phyloP scores from a whole-genome alignment of 1,140 invertebrate genomes.

The Calephelis nemesis region DNA sequence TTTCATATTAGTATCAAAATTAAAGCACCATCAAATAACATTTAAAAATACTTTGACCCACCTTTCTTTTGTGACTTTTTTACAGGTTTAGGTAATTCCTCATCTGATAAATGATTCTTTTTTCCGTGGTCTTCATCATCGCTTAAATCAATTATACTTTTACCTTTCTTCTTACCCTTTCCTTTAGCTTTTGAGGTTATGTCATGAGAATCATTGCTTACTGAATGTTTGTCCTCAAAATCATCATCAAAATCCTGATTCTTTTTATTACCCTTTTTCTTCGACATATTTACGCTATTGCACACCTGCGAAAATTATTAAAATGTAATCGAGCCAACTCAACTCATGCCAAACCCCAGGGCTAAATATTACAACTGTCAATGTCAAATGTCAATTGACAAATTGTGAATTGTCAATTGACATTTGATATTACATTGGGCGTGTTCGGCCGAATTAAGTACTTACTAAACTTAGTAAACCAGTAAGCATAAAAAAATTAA shows the following conservation, averaged over 20 bases:
- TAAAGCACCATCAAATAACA: slow-evolving; percentile 19
- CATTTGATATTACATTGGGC: background rate
- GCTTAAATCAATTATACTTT: slow-evolving; percentile 73
- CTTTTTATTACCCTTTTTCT: slow-evolving; percentile 82
- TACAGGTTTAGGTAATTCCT: slow-evolving; percentile 73
- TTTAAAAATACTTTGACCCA: slow-evolving; percentile 35
- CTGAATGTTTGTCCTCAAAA: slow-evolving; percentile 71
- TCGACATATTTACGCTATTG: slow-evolving; percentile 74
- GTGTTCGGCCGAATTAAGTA: too few species aligned
- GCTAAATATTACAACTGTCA: too few species aligned
- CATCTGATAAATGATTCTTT: slow-evolving; percentile 64
- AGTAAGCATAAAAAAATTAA: too few species aligned
- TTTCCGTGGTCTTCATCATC: slow-evolving; percentile 62
- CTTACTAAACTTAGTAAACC: too few species aligned
- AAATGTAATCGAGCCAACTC: slow-evolving; percentile 4
- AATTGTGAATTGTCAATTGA: background rate
- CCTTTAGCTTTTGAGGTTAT: slow-evolving; percentile 78
- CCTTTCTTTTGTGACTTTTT: slow-evolving; percentile 80
- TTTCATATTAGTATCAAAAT: slow-evolving; percentile 49
- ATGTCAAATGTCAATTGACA: background rate
- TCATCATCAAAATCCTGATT: slow-evolving; percentile 81
- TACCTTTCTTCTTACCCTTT: slow-evolving; percentile 76
- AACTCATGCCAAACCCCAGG: background rate
- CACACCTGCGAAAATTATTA: background rate
- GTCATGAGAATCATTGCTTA: slow-evolving; percentile 53